Percentiles rank a stretch among this genome's conserved stretches.
phyloP scores from a whole-genome alignment of 1,140 invertebrate genomes.

The Pissodes strobi region DNA sequence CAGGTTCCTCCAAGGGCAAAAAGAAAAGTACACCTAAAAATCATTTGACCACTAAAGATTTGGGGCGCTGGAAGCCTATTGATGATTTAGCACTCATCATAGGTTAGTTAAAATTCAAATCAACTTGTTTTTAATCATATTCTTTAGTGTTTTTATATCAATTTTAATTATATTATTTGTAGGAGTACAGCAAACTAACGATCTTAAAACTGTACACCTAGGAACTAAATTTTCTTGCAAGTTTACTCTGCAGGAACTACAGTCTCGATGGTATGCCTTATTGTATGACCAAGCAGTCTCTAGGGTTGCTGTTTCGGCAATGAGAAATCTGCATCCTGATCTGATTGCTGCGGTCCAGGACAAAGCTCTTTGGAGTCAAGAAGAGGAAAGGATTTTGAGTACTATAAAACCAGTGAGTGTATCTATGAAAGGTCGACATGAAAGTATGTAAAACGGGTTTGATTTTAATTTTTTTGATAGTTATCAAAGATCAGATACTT shows the following conservation, averaged over 20 bases:
- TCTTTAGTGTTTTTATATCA: not conserved
- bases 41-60: slow-evolving; percentile 76
- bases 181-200: slow-evolving; percentile 87
- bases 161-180: too few relatives aligned
- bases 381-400: slow-evolving; percentile 86
- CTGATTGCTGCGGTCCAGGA: slow-evolving; percentile 83
- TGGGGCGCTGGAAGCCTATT: slow-evolving; percentile 95
- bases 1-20: slow-evolving; percentile 41
- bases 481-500: too few relatives aligned
- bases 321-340: slow-evolving; percentile 92
- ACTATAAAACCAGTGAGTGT: slow-evolving; percentile 79
- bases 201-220: slow-evolving; percentile 83
- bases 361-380: slow-evolving; percentile 85
- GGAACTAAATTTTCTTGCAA: slow-evolving; percentile 95
- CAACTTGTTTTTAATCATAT: not conserved
- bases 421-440: too few relatives aligned
- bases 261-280: slow-evolving; percentile 94
- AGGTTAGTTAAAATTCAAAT: too few relatives aligned
- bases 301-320: slow-evolving; percentile 85
- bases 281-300: slow-evolving; percentile 90
- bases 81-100: slow-evolving; percentile 94
- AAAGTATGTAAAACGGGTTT: too few relatives aligned
- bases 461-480: slow-evolving; percentile 4
- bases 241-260: slow-evolving; percentile 91
- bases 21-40: slow-evolving; percentile 66